Base-by-base conservation (phyloP, 1,140 invertebrate species). In the Formica exsecta region DNA sequence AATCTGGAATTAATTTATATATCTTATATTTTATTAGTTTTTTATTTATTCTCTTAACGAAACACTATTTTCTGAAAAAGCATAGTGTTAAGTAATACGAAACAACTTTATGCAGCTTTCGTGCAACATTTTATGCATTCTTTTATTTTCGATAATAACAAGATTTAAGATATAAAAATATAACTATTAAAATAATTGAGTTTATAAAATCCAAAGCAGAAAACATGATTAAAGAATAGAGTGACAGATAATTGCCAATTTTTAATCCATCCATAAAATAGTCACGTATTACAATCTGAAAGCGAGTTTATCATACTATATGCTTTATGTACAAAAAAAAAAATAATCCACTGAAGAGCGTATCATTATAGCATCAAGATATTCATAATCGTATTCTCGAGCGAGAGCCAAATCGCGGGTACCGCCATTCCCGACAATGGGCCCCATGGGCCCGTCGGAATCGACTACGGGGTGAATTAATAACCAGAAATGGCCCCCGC, bases 401-500 rank as follows among this genome's bases (percentile, higher is more conserved):
- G 74, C 25, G 61, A 87, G 36, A 65, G 51, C 65, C 29, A 54
- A 70, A 68, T 83, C 85, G 76, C 77, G 76, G 54, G 84, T 79
- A 86, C 76, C 36, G 66, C 38, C 79, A 66, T 87, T 54, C 41
- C 44, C 73, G 85, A 88, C 87, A 87, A 88, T 87, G 73, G 87
- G 48, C 54, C 85, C 75, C 48, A 62, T 81, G 85, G 57, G 85
- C 85, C 54, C 85, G 85, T 86, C 76, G 76, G 85, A 41, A 57
- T 65, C 86, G 65, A 74, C 77, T 61, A 59, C 74, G 77, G 86
- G 86, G 83, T 88, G 89, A 90, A 90, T 90, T 90, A 90, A 90
- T 90, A 90, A 90, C 86, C 89, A 90, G 86, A 88, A 88, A 90
- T 86, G 75, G 59, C 83, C 71, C 74, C 86, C 86, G 83, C 74